Base-by-base conservation (phyloP, 2,797 vertebrate genomes). In the Oophaga sylvatica region DNA sequence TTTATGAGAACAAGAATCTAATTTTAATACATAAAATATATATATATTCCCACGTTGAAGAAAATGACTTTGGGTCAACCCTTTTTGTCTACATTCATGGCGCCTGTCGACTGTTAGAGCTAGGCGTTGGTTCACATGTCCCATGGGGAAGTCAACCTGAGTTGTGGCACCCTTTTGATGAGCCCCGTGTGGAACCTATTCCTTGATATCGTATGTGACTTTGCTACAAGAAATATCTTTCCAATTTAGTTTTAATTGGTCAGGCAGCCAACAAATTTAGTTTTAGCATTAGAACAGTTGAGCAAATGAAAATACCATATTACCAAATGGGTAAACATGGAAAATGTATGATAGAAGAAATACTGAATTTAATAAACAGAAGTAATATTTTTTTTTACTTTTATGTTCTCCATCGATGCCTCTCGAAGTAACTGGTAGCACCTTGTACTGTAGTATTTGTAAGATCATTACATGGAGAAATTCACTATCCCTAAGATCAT, bases 371-470 rank as follows among this genome's bases (percentile, higher is more conserved):
- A 53, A 29, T 13, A n/a, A 67, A 48, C 45, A 75, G n/a, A 53
- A 15, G 22, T 26, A 57, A 57, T 26, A 0, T 73, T 45, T 8
- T 73, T 7, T n/a, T 57, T 26, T 57, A 57, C 57, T 60, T 20
- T 48, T 80, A 59, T 62, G 5, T 19, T 59, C 8, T 31, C 53
- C 3, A 26, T 41, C 12, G 0, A 82, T 29, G 45, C n/a, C 41
- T 57, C 57, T 75, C 68, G 35, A 75, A 26, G 70, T 83, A 84
- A 73, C 26, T 63, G 57, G 62, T 77, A 76, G 83, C 83, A 76
- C 71, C 71, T 63, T 16, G 35, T 76, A 73, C 48, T 16, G 35
- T 76, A 73, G 22, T 63, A 83, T 57, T 59, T 83, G 56, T 71
- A 70, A 59, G 67, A 57, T 71, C 56, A 71, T 53, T 73, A 83